Percentiles rank a stretch among this genome's conserved stretches.
Evolutionary conservation across 2,888 invertebrate genomes (phyloP).

Genomic region (Dasysyrphus albostriatus): DNA sequence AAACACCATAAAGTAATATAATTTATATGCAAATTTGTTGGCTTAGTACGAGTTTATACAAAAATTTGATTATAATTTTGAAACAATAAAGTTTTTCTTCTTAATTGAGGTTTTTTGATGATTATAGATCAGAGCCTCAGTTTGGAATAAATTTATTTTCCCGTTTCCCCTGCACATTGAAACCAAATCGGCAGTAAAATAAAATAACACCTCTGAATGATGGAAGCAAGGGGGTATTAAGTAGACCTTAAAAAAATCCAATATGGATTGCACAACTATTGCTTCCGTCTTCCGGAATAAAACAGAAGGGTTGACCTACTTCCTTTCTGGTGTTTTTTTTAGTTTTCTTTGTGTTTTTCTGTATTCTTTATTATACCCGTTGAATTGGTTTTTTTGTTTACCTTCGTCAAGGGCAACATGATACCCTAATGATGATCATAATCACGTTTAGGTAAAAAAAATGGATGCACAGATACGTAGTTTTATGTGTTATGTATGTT

Average conservation of each 20-base stretch:
- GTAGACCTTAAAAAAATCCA: not conserved
- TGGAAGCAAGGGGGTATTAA: not conserved
- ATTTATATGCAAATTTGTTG: conserved; percentile 55
- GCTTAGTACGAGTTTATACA: conserved; percentile 22
- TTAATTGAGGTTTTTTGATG: conserved; percentile 47
- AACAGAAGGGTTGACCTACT: conserved; percentile 67
- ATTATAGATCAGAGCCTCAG: conserved; percentile 39
- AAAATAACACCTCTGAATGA: conserved; percentile 23
- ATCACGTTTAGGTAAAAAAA: conserved; percentile 39
- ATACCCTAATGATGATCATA: conserved; percentile 57
- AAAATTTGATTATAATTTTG: conserved; percentile 8
- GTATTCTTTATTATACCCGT: not conserved
- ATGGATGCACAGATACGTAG: not conserved
- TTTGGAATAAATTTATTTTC: conserved; percentile 22
- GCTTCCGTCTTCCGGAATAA: conserved; percentile 55
- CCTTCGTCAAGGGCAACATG: conserved; percentile 44
- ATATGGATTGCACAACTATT: conserved; percentile 47
- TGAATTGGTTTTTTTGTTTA: conserved; percentile 37
- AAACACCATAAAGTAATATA: conserved; percentile 15
- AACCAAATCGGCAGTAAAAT: conserved; percentile 26
- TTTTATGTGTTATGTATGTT: too few species aligned
- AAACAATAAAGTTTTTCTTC: conserved; percentile 33
- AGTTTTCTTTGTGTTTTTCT: conserved; percentile 9
- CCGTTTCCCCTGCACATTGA: not conserved
- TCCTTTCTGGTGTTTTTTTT: conserved; percentile 36